Conservation (phyloP, 2,113 vertebrate species). For the Talpa occidentalis region DNA sequence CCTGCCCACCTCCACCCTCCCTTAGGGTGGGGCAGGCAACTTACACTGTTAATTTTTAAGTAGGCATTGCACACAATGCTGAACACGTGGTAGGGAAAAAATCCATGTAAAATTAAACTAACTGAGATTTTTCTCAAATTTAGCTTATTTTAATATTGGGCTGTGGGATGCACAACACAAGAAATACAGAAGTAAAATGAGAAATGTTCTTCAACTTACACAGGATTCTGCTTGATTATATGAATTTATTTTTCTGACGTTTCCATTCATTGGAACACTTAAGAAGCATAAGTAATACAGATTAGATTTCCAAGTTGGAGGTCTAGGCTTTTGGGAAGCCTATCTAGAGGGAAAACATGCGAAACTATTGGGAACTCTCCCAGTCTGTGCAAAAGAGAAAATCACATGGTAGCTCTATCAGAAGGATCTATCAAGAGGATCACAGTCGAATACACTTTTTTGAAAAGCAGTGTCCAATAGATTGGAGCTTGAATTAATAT, state of each 20-base stretch:
- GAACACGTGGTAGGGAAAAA: neutral
- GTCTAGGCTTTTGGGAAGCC: neutral
- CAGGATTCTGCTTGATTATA: neutral
- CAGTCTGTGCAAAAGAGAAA: neutral
- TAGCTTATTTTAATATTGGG: neutral
- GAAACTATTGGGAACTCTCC: neutral
- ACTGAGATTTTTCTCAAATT: neutral
- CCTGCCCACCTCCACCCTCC: too few species aligned
- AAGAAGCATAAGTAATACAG: neutral
- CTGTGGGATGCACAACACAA: neutral
- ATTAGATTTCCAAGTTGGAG: neutral
- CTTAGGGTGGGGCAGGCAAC: too few species aligned
- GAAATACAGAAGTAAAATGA: neutral
- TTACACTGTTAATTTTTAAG: neutral
- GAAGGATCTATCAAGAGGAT: neutral
- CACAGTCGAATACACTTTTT: too few species aligned
- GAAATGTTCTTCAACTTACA: neutral
- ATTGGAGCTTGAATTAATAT: neutral
- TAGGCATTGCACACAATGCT: too few species aligned
- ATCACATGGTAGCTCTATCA: neutral
- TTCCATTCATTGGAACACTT: neutral
- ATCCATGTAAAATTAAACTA: neutral
- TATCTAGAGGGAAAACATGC: neutral
- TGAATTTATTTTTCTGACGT: neutral
- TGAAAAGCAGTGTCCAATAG: accelerated